Evolutionary conservation across 2,888 invertebrate species (phyloP), one percentile per base, ranked within the genome.

Genomic region (Pecten maximus): DNA sequence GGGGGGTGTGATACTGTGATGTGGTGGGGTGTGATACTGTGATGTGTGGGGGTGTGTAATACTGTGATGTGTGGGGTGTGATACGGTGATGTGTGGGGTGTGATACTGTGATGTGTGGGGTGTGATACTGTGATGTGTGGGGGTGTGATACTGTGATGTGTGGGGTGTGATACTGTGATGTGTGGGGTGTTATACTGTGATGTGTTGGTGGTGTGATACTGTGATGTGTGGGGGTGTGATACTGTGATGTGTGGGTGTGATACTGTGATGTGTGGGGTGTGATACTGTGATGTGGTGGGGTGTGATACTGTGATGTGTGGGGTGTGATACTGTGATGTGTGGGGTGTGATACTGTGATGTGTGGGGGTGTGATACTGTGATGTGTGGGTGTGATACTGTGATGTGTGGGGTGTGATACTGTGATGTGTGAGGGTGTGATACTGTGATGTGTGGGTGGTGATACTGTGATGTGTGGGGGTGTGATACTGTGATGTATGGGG

Each of bases 241-340:
- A 48, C 48, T 48, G 48, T 60, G n/a, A 16, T 60, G 60, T 60
- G 60, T 19, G 16, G 23, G 60, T 23, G 60, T 60, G 60, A 60
- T 60, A 60, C 23, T 60, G 60, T 60, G 60, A 8, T 60, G 60
- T 60, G 60, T 60, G 60, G 16, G 23, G 60, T 23, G 60, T 60
- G 60, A 60, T 60, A 60, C 60, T 60, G 16, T 23, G 2, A 16
- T 8, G 23, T 23, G 23, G 23, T 60, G 60, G 19, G 23, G 60
- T 60, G 60, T 60, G 60, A 60, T 60, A 16, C 60, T 60, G 60
- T 60, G 60, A n/a, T 60, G 60, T 60, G 60, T 60, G 60, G 19
- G 23, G 60, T 60, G 23, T 60, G 60, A 60, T 60, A 4, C 48
- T 48, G 48, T 48, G 60, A n/a, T 60, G 60, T 60, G 60, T 60